phyloP scores from a whole-genome alignment of 1,140 invertebrate species.

The Drosophila ohnishii region DNA sequence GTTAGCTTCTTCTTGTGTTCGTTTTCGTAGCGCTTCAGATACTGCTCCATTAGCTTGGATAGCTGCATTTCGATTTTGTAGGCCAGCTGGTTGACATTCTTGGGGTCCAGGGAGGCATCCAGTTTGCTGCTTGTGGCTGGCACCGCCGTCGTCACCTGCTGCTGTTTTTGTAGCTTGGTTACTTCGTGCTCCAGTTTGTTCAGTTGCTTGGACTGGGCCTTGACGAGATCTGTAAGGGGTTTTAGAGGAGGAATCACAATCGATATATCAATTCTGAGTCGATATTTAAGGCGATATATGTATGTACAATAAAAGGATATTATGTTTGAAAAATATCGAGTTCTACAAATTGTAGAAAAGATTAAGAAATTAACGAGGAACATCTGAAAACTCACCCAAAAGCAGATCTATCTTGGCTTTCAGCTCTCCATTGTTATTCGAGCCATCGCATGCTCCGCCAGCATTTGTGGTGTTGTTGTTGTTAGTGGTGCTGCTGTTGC shows the following conservation, averaged over 20 bases:
- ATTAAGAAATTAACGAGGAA: not conserved
- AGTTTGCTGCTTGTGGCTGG: conserved; percentile 29
- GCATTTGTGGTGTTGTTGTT: conserved; percentile 41
- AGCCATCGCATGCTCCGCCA: conserved; percentile 13
- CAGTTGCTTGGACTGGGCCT: conserved; percentile 71
- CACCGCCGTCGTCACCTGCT: conserved; percentile 10
- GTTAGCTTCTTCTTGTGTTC: conserved; percentile 80
- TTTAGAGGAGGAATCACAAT: not conserved
- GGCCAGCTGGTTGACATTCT: conserved; percentile 71
- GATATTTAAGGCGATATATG: no score
- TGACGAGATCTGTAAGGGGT: conserved; percentile 52
- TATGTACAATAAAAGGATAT: not conserved
- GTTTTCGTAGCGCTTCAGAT: conserved; percentile 82
- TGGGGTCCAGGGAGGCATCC: conserved; percentile 40
- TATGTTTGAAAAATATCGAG: not conserved
- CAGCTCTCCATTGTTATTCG: conserved; percentile 38
- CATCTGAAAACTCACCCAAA: conserved; percentile 46
- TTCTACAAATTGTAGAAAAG: no score
- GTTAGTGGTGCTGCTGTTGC: conserved; percentile 50
- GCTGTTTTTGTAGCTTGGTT: conserved; percentile 54
- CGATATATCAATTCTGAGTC: not conserved
- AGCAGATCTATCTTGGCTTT: conserved; percentile 72
- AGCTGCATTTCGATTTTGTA: conserved; percentile 80
- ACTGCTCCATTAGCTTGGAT: conserved; percentile 79
- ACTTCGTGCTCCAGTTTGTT: conserved; percentile 70